These are phyloP conservation scores for Micromesistius poutassou DNA, from an alignment of 2,797 vertebrate genomes.

Conservation along the genomic window DNA sequence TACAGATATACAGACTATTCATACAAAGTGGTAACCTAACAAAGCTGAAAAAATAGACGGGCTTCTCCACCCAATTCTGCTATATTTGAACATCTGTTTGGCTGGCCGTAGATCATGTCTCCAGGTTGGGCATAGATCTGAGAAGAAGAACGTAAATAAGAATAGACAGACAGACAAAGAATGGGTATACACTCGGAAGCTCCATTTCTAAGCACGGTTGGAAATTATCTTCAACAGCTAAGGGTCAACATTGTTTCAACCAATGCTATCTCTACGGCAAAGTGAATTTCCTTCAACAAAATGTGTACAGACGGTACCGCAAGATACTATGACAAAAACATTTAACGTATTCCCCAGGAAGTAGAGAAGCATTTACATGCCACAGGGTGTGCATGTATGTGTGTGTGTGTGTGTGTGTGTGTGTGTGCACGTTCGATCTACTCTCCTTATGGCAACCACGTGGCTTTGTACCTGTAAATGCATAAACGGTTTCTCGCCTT, in stretches of 20 bases:
- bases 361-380: neutral
- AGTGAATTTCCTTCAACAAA: neutral
- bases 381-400: conserved; percentile 5
- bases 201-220: neutral
- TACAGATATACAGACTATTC: too few species aligned
- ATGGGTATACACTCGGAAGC: neutral
- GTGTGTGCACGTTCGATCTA: neutral
- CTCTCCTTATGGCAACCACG: conserved; percentile 36
- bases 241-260: neutral
- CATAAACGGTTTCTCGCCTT: conserved; percentile 28
- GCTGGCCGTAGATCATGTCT: neutral
- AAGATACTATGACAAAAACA: neutral
- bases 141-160: neutral
- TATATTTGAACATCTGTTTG: neutral
- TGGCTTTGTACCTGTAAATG: conserved; percentile 20
- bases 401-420: conserved; percentile 7
- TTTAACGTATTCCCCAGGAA: neutral
- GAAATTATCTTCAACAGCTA: neutral
- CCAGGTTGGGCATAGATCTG: neutral
- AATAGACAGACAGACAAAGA: neutral
- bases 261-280: neutral
- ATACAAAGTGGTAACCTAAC: conserved; percentile 1
- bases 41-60: neutral
- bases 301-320: neutral
- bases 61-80: neutral